Conservation (phyloP, 2,888 invertebrate species). For the Hybos culiciformis region DNA sequence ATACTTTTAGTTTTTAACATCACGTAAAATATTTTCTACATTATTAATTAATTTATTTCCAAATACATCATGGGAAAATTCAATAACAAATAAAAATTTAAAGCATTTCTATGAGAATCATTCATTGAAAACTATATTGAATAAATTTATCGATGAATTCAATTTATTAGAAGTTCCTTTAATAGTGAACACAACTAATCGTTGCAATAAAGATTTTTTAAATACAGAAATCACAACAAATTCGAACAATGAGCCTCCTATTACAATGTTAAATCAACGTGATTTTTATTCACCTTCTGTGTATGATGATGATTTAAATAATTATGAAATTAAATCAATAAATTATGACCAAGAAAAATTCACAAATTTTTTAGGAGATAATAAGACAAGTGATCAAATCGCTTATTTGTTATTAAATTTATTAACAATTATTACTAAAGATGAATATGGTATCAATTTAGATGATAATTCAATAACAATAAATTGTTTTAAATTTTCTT, state of each 20-base stretch:
- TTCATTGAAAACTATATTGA: not conserved
- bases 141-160: constrained; percentile 23
- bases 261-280: constrained; percentile 3
- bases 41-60: constrained; percentile 34
- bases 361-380: constrained; percentile 17
- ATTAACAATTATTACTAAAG: constrained; percentile 24
- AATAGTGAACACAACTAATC: no score
- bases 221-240: no score
- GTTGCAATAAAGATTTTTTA: no score
- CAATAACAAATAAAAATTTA: constrained; percentile 9
- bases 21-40: constrained; percentile 26
- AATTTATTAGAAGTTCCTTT: constrained; percentile 21
- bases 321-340: not conserved
- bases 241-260: constrained; percentile 9
- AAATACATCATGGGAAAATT: constrained; percentile 29
- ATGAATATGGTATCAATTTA: constrained; percentile 23
- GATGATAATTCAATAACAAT: constrained; percentile 24
- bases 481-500: constrained; percentile 27
- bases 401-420: constrained; percentile 28
- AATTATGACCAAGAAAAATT: constrained; percentile 12
- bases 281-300: not conserved
- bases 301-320: not conserved
- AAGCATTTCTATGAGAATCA: not conserved
- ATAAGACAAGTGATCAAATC: constrained; percentile 28
- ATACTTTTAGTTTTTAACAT: constrained; percentile 27